phyloP scores from a whole-genome alignment of 2,113 vertebrate species.

The Equus quagga region DNA sequence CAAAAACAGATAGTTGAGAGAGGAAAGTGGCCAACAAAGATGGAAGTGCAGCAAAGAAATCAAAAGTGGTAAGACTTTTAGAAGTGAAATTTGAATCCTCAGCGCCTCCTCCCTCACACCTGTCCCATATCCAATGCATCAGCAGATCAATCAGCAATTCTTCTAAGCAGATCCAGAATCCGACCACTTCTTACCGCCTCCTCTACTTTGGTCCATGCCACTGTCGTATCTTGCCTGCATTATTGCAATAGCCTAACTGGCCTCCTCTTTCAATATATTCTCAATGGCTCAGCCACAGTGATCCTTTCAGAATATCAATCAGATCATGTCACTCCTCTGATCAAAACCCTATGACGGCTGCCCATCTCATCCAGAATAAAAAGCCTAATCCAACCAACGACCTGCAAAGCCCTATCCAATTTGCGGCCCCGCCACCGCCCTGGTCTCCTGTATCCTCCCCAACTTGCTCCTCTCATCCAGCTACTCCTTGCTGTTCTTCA shows the following conservation, averaged over 20 bases:
- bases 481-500: neutral
- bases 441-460: neutral
- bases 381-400: neutral
- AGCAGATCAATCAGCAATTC: neutral
- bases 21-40: neutral
- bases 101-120: too few relatives aligned
- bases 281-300: neutral
- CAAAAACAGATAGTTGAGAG: neutral
- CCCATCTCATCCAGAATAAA: neutral
- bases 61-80: neutral
- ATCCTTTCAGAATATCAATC: neutral
- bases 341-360: neutral
- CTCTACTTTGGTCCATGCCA: neutral
- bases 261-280: neutral
- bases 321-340: neutral
- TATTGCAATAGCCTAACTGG: neutral
- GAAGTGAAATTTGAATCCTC: neutral
- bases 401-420: neutral
- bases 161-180: neutral
- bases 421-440: neutral
- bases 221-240: neutral
- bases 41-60: neutral
- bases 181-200: neutral
- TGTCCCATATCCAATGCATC: accelerated
- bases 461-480: too few relatives aligned